Percentiles rank a stretch among this genome's conserved stretches.
Evolutionary conservation across 2,888 invertebrate species (phyloP).

Genomic region (Imbricaverruca yamaguchii): DNA sequence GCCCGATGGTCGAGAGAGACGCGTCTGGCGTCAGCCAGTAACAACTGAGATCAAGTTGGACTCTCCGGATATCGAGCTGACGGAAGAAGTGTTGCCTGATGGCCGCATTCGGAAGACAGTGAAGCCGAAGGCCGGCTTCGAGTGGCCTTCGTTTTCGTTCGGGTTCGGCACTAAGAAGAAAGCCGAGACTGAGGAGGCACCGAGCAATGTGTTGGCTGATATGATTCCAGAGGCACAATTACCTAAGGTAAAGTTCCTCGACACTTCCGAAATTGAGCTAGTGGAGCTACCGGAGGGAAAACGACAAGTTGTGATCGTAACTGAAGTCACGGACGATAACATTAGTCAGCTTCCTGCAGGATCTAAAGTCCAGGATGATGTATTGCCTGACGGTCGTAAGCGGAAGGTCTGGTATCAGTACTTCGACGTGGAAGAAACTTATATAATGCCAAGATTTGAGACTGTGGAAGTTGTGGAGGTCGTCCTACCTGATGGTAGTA

Average conservation of each 20-base stretch:
- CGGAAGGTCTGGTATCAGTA: conserved; percentile 4
- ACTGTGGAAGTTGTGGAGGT: background rate
- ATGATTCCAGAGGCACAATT: background rate
- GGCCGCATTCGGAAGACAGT: background rate
- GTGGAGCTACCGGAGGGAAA: background rate
- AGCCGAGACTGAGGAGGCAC: background rate
- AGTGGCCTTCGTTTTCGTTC: background rate
- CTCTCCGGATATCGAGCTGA: conserved; percentile 26
- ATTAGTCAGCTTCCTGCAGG: background rate
- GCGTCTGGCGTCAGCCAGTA: conserved; percentile 14
- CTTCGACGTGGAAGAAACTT: conserved; percentile 18
- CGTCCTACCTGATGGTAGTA: background rate
- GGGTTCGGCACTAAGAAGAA: background rate
- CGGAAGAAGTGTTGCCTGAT: conserved; percentile 19
- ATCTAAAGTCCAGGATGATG: background rate
- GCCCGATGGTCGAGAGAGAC: background rate
- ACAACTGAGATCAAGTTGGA: conserved; percentile 12
- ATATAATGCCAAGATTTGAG: background rate
- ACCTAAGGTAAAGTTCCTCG: conserved; percentile 6
- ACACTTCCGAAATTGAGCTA: background rate
- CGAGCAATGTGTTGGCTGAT: background rate
- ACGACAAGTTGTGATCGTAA: background rate
- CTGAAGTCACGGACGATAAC: background rate
- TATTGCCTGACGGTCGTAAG: background rate
- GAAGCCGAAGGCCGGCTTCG: conserved; percentile 1